phyloP scores from a whole-genome alignment of 2,113 vertebrate genomes.

The Dendropsophus ebraccatus region DNA sequence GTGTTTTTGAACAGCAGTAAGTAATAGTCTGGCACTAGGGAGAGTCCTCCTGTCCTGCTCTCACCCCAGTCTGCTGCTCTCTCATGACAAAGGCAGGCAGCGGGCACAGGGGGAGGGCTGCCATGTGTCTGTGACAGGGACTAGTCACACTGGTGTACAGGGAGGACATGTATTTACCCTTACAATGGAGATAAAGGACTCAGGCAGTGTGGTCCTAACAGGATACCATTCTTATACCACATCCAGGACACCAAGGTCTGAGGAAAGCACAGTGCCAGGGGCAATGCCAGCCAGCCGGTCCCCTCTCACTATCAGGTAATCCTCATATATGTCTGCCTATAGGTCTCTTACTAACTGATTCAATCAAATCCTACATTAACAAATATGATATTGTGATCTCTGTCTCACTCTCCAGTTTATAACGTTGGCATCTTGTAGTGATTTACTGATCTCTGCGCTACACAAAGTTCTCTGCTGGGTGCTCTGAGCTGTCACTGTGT shows the following conservation, averaged over 20 bases:
- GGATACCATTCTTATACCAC: constrained; percentile 84
- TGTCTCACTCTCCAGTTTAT: neutral
- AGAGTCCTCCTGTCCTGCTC: constrained; percentile 54
- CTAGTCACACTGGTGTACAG: constrained; percentile 54
- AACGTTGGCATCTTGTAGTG: neutral
- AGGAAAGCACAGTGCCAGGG: constrained; percentile 71
- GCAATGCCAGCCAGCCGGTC: constrained; percentile 68
- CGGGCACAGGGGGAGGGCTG: constrained; percentile 19
- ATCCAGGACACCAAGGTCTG: constrained; percentile 68
- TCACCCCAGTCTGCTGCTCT: constrained; percentile 60
- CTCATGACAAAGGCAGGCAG: constrained; percentile 15
- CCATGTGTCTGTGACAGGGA: constrained; percentile 59
- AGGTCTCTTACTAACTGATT: neutral
- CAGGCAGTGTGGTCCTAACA: constrained; percentile 85
- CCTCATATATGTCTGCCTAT: neutral
- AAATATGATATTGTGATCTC: neutral
- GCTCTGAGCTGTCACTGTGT: neutral
- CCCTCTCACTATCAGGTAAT: constrained; percentile 72
- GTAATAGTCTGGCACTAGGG: constrained; percentile 58
- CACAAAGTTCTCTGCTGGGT: constrained; percentile 2
- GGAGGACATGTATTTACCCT: constrained; percentile 63
- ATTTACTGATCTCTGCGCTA: neutral
- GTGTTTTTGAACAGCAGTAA: constrained; percentile 63
- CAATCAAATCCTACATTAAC: neutral
- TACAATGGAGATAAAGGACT: constrained; percentile 84